Base-by-base conservation (phyloP, 1,140 invertebrate species). In the Drosophila willistoni region DNA sequence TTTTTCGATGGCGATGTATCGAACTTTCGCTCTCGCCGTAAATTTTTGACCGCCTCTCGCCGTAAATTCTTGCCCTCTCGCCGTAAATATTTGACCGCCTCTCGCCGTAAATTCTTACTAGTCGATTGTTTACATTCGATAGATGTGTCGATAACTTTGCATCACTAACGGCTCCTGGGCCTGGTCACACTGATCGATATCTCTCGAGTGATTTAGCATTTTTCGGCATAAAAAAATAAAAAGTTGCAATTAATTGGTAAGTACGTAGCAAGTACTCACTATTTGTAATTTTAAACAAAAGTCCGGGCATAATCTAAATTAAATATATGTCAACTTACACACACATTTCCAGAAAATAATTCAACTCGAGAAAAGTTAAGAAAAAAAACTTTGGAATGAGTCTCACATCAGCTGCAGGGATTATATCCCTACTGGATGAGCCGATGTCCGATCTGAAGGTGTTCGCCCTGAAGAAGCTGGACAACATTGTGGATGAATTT, bases 401-500 rank as follows among this genome's bases (percentile, higher is more conserved):
- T 77, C 94, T 95, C 93, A 92, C 94, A 94, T 92, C 91, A 57
- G 91, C 91, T 61, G 97, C 97, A 87, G 98, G 98, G 87, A 98
- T 99, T 75, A 97, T 99, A 81, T 98, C 98, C 91, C 95, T 99
- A 71, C 94, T 99, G 63, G 98, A 99, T 92, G 98, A 99, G 92
- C 96, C 97, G 33, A 96, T 97, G 93, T 94, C 96, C 14, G 97
- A 99, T 93, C 93, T 99, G 54, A 98, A 98, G 93, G 95, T 97
- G 2, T 99, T 98, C 93, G 98, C 98, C 19, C 82, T 96, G 62
- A 96, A 96, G 82, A 98, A 98, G 90, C 93, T 99, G 51, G 96
- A 99, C 92, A 94, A 95, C 84, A 97, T 99, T 91, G 98, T 99
- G 0, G 98, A 99, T 92, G 97, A 98, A 92, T 99, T 99, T 93